Percentiles rank a stretch among this genome's conserved stretches.
phyloP scores from a whole-genome alignment of 2,113 vertebrate species.

The Boulengeromyrus knoepffleri region DNA sequence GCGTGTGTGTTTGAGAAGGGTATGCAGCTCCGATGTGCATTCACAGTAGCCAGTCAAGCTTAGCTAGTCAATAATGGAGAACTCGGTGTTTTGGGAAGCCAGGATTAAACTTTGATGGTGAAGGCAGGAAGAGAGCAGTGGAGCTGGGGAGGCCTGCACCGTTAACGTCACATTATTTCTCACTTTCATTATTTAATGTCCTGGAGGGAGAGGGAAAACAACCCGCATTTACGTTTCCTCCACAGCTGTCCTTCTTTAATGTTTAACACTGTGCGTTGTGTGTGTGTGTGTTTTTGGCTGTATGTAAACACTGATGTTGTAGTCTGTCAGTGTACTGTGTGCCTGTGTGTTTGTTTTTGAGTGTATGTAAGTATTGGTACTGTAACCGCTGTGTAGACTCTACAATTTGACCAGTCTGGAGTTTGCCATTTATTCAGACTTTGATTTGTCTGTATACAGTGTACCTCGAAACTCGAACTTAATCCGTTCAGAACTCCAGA shows the following conservation, averaged over 20 bases:
- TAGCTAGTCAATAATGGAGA: conserved; percentile 14
- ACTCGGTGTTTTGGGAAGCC: conserved; percentile 8
- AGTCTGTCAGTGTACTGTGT: background rate
- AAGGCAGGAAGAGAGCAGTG: background rate
- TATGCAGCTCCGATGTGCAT: background rate
- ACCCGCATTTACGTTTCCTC: background rate
- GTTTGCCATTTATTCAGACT: background rate
- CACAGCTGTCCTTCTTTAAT: background rate
- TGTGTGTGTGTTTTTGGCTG: background rate
- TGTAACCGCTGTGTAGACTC: background rate
- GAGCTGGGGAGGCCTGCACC: conserved; percentile 20
- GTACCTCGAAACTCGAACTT: too few species aligned
- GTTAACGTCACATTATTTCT: conserved; percentile 12
- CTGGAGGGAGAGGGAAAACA: background rate
- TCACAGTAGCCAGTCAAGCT: conserved; percentile 18
- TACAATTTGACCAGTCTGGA: background rate
- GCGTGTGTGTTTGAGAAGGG: conserved; percentile 39
- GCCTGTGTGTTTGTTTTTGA: background rate
- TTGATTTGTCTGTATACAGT: conserved; percentile 31
- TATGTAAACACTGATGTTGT: background rate
- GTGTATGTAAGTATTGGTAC: background rate
- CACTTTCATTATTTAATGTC: conserved; percentile 16
- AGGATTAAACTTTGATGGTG: conserved; percentile 19
- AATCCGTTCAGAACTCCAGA: too few species aligned
- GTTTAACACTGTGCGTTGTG: background rate